Conservation (phyloP, 2,797 vertebrate species). For the Sarcoramphus papa region DNA sequence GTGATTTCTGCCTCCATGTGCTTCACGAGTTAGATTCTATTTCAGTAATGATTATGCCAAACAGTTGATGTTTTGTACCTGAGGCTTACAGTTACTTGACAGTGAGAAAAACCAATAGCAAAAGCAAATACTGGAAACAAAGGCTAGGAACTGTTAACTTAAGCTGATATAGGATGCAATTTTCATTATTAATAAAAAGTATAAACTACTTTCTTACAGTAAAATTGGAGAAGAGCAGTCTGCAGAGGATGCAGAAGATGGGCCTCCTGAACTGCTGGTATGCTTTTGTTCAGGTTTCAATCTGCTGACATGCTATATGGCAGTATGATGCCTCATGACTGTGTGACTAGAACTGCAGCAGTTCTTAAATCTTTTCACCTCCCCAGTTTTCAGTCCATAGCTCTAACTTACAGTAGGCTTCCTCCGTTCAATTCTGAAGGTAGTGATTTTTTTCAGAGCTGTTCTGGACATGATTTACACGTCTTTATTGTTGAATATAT, state of each 20-base stretch:
- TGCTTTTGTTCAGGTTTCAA: neutral
- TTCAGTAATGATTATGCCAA: neutral
- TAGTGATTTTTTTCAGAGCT: neutral
- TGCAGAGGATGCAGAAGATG: constrained; percentile 90
- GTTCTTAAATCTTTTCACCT: neutral
- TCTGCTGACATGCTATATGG: neutral
- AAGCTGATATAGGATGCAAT: neutral
- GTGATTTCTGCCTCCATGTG: neutral
- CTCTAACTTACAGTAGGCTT: neutral
- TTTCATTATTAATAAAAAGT: neutral
- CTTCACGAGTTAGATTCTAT: neutral
- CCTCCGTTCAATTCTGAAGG: neutral
- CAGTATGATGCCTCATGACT: neutral
- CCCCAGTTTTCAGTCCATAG: neutral
- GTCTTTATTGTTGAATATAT: neutral
- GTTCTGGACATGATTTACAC: neutral
- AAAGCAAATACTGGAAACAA: neutral
- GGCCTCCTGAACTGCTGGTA: constrained; percentile 93
- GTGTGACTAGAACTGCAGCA: neutral
- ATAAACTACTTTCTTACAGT: constrained; percentile 67
- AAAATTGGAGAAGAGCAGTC: constrained; percentile 96
- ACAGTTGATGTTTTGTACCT: neutral
- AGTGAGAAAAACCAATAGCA: neutral
- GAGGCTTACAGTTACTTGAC: neutral
- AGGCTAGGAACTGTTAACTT: neutral